Evolutionary conservation across 2,888 invertebrate species (phyloP).

Genomic region (Drosophila anceps): DNA sequence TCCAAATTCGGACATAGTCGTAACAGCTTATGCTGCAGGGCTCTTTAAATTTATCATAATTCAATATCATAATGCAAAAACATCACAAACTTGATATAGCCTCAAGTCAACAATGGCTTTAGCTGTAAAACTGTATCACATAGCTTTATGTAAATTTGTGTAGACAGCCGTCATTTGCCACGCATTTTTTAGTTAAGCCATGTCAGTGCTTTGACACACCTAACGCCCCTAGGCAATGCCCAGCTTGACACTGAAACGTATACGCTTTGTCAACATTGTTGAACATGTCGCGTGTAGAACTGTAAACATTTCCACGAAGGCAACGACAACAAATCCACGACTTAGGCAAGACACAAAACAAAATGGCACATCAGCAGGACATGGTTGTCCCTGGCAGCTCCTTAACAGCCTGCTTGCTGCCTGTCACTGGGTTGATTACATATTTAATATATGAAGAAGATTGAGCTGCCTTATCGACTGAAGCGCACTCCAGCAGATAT

Average conservation of each 20-base stretch:
- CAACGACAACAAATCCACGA: background rate
- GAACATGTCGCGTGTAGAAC: slow-evolving; percentile 26
- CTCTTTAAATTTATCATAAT: background rate
- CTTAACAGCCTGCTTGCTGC: background rate
- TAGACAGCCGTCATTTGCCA: slow-evolving; percentile 14
- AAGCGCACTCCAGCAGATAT: background rate
- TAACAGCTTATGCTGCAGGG: background rate
- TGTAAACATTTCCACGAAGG: slow-evolving; percentile 17
- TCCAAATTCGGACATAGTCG: background rate
- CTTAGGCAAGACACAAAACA: background rate
- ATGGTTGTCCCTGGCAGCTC: slow-evolving; percentile 1
- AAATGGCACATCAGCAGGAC: slow-evolving; percentile 19
- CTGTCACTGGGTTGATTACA: slow-evolving; percentile 28
- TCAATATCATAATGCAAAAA: background rate
- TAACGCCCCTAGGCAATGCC: background rate
- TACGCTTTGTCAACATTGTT: slow-evolving; percentile 56
- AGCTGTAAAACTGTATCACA: slow-evolving; percentile 7
- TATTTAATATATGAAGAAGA: slow-evolving; percentile 25
- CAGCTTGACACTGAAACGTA: slow-evolving; percentile 43
- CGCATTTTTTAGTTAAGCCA: slow-evolving; percentile 15
- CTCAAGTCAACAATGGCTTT: slow-evolving; percentile 9
- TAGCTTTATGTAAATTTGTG: slow-evolving; percentile 8
- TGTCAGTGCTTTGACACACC: slow-evolving; percentile 3
- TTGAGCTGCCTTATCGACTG: background rate
- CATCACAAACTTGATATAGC: background rate